Evolutionary conservation across 2,113 vertebrate species (phyloP).

Genomic region (Balaenoptera acutorostrata): DNA sequence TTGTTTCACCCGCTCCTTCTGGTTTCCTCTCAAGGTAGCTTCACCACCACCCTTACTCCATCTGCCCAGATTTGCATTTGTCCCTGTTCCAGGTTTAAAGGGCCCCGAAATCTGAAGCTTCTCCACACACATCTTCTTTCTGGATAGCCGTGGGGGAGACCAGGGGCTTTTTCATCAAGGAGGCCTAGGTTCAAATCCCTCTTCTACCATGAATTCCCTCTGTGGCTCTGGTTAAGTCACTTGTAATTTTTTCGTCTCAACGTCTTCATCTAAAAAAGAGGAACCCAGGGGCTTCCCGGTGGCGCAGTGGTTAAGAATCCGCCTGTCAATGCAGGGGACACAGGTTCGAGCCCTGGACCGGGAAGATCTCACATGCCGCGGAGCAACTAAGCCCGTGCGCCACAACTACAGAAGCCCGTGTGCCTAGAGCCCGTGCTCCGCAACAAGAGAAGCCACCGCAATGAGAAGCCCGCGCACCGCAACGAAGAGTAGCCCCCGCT

Average conservation of each 20-base stretch:
- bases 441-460: too few relatives aligned
- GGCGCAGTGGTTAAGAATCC: too few relatives aligned
- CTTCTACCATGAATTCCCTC: background rate
- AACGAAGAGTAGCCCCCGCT: too few relatives aligned
- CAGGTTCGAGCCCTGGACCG: too few relatives aligned
- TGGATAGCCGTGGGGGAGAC: background rate
- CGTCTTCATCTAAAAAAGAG: background rate
- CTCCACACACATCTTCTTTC: background rate
- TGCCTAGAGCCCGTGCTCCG: too few relatives aligned
- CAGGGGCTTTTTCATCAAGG: background rate
- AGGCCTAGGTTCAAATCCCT: background rate
- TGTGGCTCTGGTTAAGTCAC: background rate
- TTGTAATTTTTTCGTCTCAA: background rate
- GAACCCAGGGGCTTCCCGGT: too few relatives aligned
- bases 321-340: too few relatives aligned
- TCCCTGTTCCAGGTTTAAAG: conserved; percentile 5
- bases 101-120: background rate
- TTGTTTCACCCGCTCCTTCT: conserved; percentile 43
- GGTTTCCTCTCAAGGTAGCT: conserved; percentile 43
- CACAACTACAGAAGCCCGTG: too few relatives aligned
- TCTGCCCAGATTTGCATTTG: background rate
- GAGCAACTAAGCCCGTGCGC: too few relatives aligned
- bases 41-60: background rate
- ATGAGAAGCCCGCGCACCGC: too few relatives aligned
- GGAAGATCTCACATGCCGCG: too few relatives aligned